Evolutionary conservation across 2,888 invertebrate genomes (phyloP), one percentile per base, ranked within the genome.

Genomic region (Watsonalla cultraria): DNA sequence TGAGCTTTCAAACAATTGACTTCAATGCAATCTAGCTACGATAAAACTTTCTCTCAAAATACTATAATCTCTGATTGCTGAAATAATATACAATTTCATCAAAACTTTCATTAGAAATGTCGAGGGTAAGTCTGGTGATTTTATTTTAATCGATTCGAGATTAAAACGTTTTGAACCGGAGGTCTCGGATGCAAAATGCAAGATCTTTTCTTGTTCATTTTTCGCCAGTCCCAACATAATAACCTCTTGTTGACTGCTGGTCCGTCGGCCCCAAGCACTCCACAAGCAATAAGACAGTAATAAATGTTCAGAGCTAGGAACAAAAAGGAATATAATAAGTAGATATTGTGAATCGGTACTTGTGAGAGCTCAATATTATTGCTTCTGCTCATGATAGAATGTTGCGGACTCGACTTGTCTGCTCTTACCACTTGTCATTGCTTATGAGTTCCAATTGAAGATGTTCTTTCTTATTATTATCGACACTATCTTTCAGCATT

Each of bases 271-370:
- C 74, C 68, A 74, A 84, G 82, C 86, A 81, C 83, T 87, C 77
- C 80, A 81, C 86, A 79, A 84, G 84, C 88, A 89, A 89, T 90
- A 89, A 89, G 86, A 84, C 80, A 83, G 89, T 90, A 89, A 90
- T 90, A 89, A 90, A 90, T 88, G 89, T 85, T 89, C 84, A 74
- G 83, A 79, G 81, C 81, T 74, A 78, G 78, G 80, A 84, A 82
- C 79, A 82, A 86, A 86, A 87, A 82, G 67, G 76, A 77, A 81
- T 81, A 85, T 84, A 81, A 84, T 84, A 86, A 87, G 85, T 84
- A 77, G 86, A 87, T 86, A 86, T 85, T 83, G 84, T 84, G 82
- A 77, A 83, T 80, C 75, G 78, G 74, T 81, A 67, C 82, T 83
- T 78, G 73, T 58, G 68, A 68, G 72, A 82, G 78, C 81, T 87